Base-by-base conservation (phyloP, 92 coral and sea anemone genomes). In the Palythoa caribaeorum region DNA sequence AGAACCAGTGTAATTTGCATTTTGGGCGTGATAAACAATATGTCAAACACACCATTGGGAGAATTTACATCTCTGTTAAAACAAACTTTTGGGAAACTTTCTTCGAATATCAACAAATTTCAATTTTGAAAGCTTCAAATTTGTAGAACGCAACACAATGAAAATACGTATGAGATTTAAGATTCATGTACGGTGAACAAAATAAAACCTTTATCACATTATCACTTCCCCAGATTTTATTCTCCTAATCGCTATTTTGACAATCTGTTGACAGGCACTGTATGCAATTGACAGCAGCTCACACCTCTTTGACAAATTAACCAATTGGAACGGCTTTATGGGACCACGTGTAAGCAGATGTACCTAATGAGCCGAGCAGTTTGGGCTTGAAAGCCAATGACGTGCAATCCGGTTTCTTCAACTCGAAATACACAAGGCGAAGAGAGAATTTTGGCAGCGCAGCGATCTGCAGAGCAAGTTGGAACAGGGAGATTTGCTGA, bases 1-100 rank as follows among this genome's bases (percentile, higher is more conserved):
- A 95, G 93, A 94, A 91, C 93, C 94, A 85, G 83, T 38, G 73
- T 88, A 87, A 89, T 95, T 95, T 95, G 93, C 98, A 97, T 97
- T 91, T 95, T 97, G 98, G 99, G 99, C 96, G 99, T 95, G 98
- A 92, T 91, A 79, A 84, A 92, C 94, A 89, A 90, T 75, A 92
- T 90, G 96, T 93, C 97, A 95, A 86, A 90, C 71, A 70, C 13
- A 19, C 39, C 9, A 66, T 89, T 75, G 86, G 89, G 92, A 84
- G 93, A 91, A 86, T 95, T 95, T 93, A 48, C 71, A 71, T 8
- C 57, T 81, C 66, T 76, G 20, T 54, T 37, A 21, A 71, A 84
- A 51, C 57, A 72, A 62, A 68, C 20, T 21, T 39, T 68, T 4
- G 6, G 39, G 35, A 35, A 12, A 6, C 28, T 35, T 70, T 70